Evolutionary conservation across 2,113 vertebrate genomes (phyloP).

Genomic region (Eclectus roratus): DNA sequence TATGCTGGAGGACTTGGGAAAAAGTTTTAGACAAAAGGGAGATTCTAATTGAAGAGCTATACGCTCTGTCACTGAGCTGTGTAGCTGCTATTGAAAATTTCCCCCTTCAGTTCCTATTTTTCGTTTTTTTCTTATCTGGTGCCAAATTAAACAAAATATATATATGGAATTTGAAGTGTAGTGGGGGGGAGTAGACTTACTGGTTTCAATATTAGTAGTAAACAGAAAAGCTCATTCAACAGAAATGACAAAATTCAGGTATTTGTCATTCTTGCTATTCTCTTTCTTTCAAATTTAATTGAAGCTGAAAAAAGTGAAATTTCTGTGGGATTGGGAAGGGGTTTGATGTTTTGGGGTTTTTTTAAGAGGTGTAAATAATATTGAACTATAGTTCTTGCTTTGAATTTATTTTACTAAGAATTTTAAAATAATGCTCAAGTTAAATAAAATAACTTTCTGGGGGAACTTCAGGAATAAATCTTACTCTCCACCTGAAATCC

Average conservation of each 20-base stretch:
- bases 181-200: rapidly evolving
- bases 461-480: background rate
- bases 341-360: background rate
- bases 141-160: background rate
- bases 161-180: background rate
- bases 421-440: background rate
- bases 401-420: background rate
- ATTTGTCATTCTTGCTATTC: background rate
- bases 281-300: background rate
- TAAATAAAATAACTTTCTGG: background rate
- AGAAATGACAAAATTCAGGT: background rate
- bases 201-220: background rate
- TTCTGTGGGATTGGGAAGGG: background rate
- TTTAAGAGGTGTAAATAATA: background rate
- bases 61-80: background rate
- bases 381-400: background rate
- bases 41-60: background rate
- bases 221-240: background rate
- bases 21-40: background rate
- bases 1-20: background rate
- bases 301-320: background rate
- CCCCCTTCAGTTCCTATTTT: background rate
- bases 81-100: background rate
- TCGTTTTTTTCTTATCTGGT: background rate
- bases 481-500: background rate